Evolutionary conservation across 2,113 vertebrate species (phyloP).

Genomic region (Tricholaema leucomelas): DNA sequence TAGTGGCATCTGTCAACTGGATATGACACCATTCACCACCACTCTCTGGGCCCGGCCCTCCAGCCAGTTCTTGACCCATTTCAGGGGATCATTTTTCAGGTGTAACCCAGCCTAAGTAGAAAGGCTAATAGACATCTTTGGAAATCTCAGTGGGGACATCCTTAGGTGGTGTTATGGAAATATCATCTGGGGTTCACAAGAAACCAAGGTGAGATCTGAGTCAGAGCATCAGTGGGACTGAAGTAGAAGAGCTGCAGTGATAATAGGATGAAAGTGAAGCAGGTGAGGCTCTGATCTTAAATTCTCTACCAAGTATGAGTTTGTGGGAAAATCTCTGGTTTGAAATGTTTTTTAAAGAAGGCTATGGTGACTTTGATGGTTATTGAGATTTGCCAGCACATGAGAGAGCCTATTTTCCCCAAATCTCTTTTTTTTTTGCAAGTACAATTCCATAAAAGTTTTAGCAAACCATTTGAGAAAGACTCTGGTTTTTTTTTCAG

Average conservation of each 20-base stretch:
- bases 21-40: too few species aligned
- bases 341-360: not conserved
- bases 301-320: not conserved
- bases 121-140: not conserved
- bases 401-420: not conserved
- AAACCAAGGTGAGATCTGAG: not conserved
- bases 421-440: not conserved
- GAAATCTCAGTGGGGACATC: not conserved
- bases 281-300: not conserved
- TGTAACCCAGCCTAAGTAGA: not conserved
- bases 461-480: not conserved
- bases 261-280: not conserved
- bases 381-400: not conserved
- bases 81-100: too few species aligned
- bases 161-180: not conserved
- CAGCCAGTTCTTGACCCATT: too few species aligned
- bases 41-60: too few species aligned
- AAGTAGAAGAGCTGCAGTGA: not conserved
- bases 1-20: too few species aligned
- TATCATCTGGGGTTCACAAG: not conserved
- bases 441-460: not conserved
- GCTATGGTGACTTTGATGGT: rapidly evolving
- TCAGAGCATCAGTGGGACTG: not conserved
- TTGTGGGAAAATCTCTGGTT: not conserved
- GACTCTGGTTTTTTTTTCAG: not conserved